Base-by-base conservation (phyloP, 1,140 invertebrate genomes). In the Drosophila azteca region DNA sequence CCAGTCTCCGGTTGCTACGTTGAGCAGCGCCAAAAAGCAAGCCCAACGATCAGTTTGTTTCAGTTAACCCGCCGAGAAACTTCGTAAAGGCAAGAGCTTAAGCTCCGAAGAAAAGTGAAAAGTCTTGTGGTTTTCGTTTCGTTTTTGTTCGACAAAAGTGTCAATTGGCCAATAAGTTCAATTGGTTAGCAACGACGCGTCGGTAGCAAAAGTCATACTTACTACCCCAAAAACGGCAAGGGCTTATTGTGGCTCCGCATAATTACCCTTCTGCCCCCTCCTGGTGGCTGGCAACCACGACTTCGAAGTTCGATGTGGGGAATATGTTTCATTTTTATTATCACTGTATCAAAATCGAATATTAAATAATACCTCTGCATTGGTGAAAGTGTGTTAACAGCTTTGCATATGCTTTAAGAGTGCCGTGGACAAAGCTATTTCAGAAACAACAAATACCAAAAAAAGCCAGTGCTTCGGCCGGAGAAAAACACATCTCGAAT, bases 371-470 rank as follows among this genome's bases (percentile, higher is more conserved):
- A 71, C 69, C 71, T 85, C 77, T 75, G 78, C 77, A 68, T 74
- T 75, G 78, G 82, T 87, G 78, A 85, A 85, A 85, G 82, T 85
- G 64, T 81, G 82, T 75, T 87, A 87, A 85, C 65, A 62, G 82
- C 59, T 87, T 77, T 76, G 78, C 64, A 65, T 77, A 57, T 61
- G 46, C 39, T 39, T 44, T 46, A 64, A 77, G 63, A 69, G 59
- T 63, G 67, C 44, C 48, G 24, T 53, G 50, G 57, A 53, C 59
- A 73, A 62, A 76, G 63, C 53, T 74, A 79, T 62, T 17, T 64
- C 67, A 29, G 68, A 20, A 41, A 41, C 41, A 46, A 44, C 51
- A 22, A 22, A 54, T 50, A 41, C 46, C 41, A 15, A 24, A 58
- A 51, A 46, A 55, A 39, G 31, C 49, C 22, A 6, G 17, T 39